A percentile compares a stretch with the other conserved stretches of the same genome.
phyloP scores from a whole-genome alignment of 2,113 vertebrate genomes.

The Callaeas wilsoni region DNA sequence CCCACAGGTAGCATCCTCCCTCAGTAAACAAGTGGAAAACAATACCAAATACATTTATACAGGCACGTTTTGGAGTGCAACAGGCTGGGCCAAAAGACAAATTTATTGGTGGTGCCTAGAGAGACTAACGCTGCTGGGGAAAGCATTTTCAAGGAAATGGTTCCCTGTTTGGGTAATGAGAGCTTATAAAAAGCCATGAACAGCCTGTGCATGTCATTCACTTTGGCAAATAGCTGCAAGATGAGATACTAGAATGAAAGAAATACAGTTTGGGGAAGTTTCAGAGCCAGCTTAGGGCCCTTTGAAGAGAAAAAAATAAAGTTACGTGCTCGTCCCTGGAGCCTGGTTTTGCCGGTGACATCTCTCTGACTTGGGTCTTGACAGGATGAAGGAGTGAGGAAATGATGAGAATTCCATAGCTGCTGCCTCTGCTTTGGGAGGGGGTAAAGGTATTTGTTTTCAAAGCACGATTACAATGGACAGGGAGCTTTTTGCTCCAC shows the following conservation, averaged over 20 bases:
- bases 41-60: not conserved
- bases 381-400: constrained; percentile 70
- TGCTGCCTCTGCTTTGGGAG: constrained; percentile 15
- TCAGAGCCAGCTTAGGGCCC: not conserved
- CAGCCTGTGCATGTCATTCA: constrained; percentile 51
- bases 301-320: constrained; percentile 39
- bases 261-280: constrained; percentile 43
- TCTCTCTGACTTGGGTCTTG: constrained; percentile 50
- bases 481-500: constrained; percentile 50
- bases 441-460: constrained; percentile 55
- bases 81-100: not conserved
- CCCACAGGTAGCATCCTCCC: not conserved
- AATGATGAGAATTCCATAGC: constrained; percentile 71
- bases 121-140: not conserved
- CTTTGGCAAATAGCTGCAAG: constrained; percentile 51
- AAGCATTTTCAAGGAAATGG: constrained; percentile 50
- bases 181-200: constrained; percentile 55
- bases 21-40: constrained; percentile 5
- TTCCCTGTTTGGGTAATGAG: constrained; percentile 55
- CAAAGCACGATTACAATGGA: constrained; percentile 42
- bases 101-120: constrained; percentile 5
- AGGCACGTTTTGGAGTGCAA: not conserved
- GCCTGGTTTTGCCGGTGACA: constrained; percentile 13
- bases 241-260: constrained; percentile 45
- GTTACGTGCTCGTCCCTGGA: constrained; percentile 46